Conservation (phyloP, 2,797 vertebrate genomes). For the Aeoliscus strigatus region DNA sequence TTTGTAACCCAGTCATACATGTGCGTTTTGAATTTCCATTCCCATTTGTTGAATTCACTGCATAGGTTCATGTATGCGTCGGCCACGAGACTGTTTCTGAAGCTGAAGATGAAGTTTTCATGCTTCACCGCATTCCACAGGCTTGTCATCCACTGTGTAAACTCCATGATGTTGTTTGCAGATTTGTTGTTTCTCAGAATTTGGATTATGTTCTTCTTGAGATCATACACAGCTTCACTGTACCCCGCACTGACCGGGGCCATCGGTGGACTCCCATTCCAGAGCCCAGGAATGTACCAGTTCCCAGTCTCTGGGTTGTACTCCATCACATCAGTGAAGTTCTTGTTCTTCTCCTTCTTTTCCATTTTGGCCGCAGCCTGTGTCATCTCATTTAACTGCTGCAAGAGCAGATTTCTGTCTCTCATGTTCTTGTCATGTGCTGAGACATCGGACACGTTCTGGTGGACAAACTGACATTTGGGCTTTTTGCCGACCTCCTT, state of each 20-base stretch:
- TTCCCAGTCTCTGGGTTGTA: slow-evolving; percentile 69
- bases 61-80: slow-evolving; percentile 64
- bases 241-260: slow-evolving; percentile 77
- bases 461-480: slow-evolving; percentile 70
- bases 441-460: slow-evolving; percentile 70
- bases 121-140: slow-evolving; percentile 72
- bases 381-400: slow-evolving; percentile 68
- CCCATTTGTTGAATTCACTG: slow-evolving; percentile 58
- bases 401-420: slow-evolving; percentile 55
- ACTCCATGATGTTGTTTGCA: slow-evolving; percentile 54
- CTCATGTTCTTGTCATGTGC: slow-evolving; percentile 67
- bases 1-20: slow-evolving; percentile 48
- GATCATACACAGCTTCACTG: slow-evolving; percentile 71
- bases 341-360: slow-evolving; percentile 45
- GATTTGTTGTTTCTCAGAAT: slow-evolving; percentile 47
- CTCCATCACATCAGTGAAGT: slow-evolving; percentile 67
- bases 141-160: slow-evolving; percentile 67
- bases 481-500: slow-evolving; percentile 63
- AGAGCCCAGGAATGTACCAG: slow-evolving; percentile 78
- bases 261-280: slow-evolving; percentile 81
- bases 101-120: slow-evolving; percentile 74
- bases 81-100: slow-evolving; percentile 69
- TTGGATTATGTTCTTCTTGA: slow-evolving; percentile 72
- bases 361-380: slow-evolving; percentile 67
- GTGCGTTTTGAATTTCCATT: slow-evolving; percentile 59